Percentiles rank a stretch among this genome's conserved stretches.
Conservation (phyloP, 2,888 invertebrate genomes). For the Flexamia atlantica region DNA sequence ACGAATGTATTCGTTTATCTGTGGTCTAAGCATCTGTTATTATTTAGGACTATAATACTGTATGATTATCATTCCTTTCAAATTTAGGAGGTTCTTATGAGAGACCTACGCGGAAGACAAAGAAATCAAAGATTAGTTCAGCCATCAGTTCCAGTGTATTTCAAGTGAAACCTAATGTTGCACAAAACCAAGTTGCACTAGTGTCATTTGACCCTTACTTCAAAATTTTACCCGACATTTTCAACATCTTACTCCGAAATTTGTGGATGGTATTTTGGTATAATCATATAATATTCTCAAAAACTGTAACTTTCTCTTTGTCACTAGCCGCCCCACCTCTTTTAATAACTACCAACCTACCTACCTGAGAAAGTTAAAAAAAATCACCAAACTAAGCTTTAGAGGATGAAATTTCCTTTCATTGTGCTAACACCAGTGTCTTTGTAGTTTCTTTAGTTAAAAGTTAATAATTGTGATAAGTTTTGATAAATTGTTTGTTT, state of each 20-base stretch:
- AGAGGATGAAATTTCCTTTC: not conserved
- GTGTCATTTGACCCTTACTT: too few relatives aligned
- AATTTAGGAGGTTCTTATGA: too few relatives aligned
- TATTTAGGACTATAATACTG: too few relatives aligned
- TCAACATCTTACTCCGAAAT: too few relatives aligned
- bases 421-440: not conserved
- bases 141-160: conserved; percentile 34
- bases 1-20: too few relatives aligned
- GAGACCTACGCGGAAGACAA: conserved; percentile 24
- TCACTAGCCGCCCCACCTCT: not conserved
- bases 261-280: too few relatives aligned
- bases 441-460: not conserved
- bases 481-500: not conserved
- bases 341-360: not conserved
- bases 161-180: conserved; percentile 48
- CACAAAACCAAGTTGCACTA: too few relatives aligned
- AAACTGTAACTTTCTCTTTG: too few relatives aligned
- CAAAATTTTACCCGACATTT: too few relatives aligned
- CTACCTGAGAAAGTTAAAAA: not conserved
- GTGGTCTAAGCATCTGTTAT: too few relatives aligned
- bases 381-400: not conserved
- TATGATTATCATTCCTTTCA: too few relatives aligned
- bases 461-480: not conserved
- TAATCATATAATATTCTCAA: too few relatives aligned
- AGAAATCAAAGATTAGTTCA: conserved; percentile 35